Base-by-base conservation (phyloP, 2,113 vertebrate species). In the Ariopsis seemanni region DNA sequence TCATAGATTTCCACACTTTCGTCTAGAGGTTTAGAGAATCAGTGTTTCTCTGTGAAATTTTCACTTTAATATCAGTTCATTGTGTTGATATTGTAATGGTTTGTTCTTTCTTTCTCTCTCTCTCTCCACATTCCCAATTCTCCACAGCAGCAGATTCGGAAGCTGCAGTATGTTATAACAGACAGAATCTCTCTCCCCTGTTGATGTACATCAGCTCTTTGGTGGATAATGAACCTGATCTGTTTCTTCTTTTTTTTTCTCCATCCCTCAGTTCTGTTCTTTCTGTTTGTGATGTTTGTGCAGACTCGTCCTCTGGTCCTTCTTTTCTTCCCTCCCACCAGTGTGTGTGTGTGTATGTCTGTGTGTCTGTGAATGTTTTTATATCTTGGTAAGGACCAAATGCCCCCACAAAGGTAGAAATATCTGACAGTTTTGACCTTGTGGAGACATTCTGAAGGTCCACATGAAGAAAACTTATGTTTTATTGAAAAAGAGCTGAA, bases 161-260 rank as follows among this genome's bases (percentile, higher is more conserved):
- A 83, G 62, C 17, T 67, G 62, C 48, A 74, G 53, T 57, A 55
- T 58, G 74, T 74, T 85, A 34, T 60, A 75, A 75, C 83, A 74
- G 55, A 85, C 67, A 53, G n/a, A 72, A 34, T 57, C 27, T 74
- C 50, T 15, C 25, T 85, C 83, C 69, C 67, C 27, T 75, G 83
- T 25, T 75, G 52, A 74, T 72, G 55, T 30, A 71, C 67, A 48
- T 58, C 30, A 22, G 17, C 83, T 84, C 67, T 74, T 84, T 14
- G 22, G 57, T 83, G 42, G 50, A 83, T 75, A 53, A 84, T 88
- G 58, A 62, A 60, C 63, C 27, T 58, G 82, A 57, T 67, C 30
- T 83, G 52, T 58, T 50, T 77, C 53, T 69, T 12, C 55, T 27
- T 62, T 34, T n/a, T 72, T 50, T 75, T 20, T 50, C 48, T 75